Base-by-base conservation (phyloP, 1,140 invertebrate species). In the Cotesia chilonis region DNA sequence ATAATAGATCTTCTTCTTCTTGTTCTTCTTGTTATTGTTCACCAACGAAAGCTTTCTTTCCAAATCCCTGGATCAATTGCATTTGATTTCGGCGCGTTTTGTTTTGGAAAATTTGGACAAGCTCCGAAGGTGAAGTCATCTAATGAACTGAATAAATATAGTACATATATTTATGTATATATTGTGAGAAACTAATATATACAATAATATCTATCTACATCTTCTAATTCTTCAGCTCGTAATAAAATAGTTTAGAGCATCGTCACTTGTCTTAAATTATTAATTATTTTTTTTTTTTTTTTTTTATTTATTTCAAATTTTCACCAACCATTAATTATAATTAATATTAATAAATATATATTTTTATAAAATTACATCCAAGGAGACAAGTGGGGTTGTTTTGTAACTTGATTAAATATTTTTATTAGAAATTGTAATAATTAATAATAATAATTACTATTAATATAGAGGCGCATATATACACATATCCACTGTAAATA, bases 1-100 rank as follows among this genome's bases (percentile, higher is more conserved):
- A 71, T 81, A 81, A 81, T 81, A 65, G 69, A 79, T 77, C 70
- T 79, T 54, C 14, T 73, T 74, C 35, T 57, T 68, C 57, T 59
- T 17, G 17, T 17, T 69, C 55, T 67, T 61, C 12, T 61, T 63
- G 37, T 37, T 65, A 41, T 57, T 52, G 68, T 72, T 55, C 61
- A 57, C 54, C 68, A 41, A 68, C 72, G 78, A 84, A 85, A 87
- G 85, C 83, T 84, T 87, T 84, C 85, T 87, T 81, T 87, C 84
- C 77, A 87, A 87, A 85, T 87, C 85, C 75, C 84, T 87, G 85
- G 85, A 87, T 87, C 84, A 86, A 79, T 85, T 87, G 83, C 84
- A 87, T 87, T 86, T 87, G 84, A 87, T 87, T 84, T 87, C 84
- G 83, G 80, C 85, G 79, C 85, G 84, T 85, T 86, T 85, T 86